These are phyloP conservation scores for Copidosoma floridanum DNA, from an alignment of 1,140 invertebrate genomes.

Conservation along the genomic window DNA sequence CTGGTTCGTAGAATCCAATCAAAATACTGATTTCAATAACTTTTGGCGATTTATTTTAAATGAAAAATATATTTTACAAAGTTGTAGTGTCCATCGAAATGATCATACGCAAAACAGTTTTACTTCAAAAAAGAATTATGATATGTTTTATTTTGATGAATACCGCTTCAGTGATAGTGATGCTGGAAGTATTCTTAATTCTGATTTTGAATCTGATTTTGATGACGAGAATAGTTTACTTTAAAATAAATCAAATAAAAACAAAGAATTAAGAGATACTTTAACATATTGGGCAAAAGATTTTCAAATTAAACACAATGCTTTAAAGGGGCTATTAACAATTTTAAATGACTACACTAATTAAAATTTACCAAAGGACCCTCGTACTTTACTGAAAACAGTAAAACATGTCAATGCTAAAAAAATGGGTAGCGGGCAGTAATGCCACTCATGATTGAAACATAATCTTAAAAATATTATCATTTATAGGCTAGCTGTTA, in stretches of 20 bases:
- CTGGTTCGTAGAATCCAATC: no score
- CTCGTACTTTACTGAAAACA: conserved; percentile 25
- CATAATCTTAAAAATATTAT: conserved; percentile 16
- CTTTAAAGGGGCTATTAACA: neutral
- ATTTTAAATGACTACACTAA: neutral
- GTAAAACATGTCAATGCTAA: no score
- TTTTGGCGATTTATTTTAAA: no score
- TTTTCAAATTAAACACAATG: neutral
- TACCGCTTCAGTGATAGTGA: neutral
- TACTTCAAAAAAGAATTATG: no score
- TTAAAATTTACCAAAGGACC: conserved; percentile 4
- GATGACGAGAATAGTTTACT: neutral
- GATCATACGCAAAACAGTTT: no score
- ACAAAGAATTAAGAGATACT: neutral
- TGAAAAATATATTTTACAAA: no score
- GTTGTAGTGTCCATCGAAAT: no score
- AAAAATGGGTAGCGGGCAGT: conserved; percentile 22
- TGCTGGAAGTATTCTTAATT: neutral
- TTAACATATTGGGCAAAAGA: neutral
- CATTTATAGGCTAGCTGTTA: neutral
- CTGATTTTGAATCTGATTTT: neutral
- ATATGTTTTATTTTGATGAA: no score
- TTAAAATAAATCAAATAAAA: neutral
- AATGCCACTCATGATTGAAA: conserved; percentile 24
- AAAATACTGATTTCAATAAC: no score